These are phyloP conservation scores for Syrmaticus mikado DNA, from an alignment of 2,113 vertebrate species.

Conservation along the genomic window DNA sequence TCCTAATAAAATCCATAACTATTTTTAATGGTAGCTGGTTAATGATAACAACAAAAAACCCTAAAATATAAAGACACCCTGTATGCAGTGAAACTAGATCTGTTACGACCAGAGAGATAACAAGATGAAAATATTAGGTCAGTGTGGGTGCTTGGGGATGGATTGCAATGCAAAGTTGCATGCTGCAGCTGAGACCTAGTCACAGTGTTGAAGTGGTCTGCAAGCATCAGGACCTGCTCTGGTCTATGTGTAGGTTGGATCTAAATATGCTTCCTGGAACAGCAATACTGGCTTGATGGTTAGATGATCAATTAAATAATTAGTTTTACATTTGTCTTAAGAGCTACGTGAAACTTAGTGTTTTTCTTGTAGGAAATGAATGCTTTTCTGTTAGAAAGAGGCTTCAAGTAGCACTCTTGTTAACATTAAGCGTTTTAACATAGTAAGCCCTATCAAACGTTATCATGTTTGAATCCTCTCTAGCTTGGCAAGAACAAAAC, in stretches of 20 bases:
- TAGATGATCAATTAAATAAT: neutral
- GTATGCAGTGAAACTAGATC: neutral
- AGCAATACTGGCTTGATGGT: neutral
- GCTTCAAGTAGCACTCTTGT: neutral
- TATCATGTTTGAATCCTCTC: neutral
- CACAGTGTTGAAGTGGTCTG: neutral
- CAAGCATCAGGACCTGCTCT: neutral
- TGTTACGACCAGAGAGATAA: neutral
- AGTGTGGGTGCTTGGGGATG: rapidly evolving
- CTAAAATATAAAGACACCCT: neutral
- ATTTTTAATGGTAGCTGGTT: neutral
- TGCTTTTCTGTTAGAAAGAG: neutral
- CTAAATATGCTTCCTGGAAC: neutral
- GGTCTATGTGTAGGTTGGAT: neutral
- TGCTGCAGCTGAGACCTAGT: neutral
- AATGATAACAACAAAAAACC: neutral
- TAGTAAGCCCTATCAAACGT: neutral
- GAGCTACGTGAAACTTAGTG: neutral
- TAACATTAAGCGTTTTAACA: constrained; percentile 6
- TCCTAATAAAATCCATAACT: constrained; percentile 24
- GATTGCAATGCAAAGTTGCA: neutral
- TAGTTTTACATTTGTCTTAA: neutral
- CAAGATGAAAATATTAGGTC: neutral
- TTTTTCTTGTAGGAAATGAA: neutral
- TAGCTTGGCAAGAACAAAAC: constrained; percentile 30